Conservation (phyloP, 2,888 invertebrate genomes). For the Nysson spinosus region DNA sequence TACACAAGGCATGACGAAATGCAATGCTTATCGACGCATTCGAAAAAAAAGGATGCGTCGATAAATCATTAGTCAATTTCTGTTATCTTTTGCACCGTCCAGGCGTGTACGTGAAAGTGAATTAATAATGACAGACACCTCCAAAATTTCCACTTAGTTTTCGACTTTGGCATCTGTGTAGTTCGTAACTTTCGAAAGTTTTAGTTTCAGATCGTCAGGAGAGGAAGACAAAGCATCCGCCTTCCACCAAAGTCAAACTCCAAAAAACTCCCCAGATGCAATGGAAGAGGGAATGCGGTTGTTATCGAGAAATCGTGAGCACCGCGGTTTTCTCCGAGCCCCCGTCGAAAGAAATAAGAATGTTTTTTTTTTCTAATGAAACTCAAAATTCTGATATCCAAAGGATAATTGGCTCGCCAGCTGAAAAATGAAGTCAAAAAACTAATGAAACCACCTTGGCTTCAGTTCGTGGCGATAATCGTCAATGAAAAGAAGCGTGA, state of each 20-base stretch:
- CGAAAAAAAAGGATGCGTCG: background rate
- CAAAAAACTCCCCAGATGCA: constrained; percentile 39
- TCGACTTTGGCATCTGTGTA: constrained; percentile 69
- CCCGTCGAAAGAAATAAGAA: constrained; percentile 36
- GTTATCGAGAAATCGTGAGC: constrained; percentile 33
- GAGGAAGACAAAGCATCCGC: constrained; percentile 49
- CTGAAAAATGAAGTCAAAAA: constrained; percentile 59
- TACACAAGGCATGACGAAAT: constrained; percentile 14
- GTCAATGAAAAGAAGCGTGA: constrained; percentile 35
- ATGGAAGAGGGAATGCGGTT: constrained; percentile 25
- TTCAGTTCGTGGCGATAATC: constrained; percentile 14
- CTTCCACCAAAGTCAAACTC: constrained; percentile 45
- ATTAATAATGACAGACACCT: constrained; percentile 65
- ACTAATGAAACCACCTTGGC: constrained; percentile 34
- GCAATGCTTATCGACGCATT: constrained; percentile 9
- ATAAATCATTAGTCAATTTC: constrained; percentile 2
- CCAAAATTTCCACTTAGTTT: constrained; percentile 71
- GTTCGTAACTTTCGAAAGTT: constrained; percentile 41
- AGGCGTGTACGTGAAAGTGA: constrained; percentile 18
- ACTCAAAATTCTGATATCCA: constrained; percentile 42
- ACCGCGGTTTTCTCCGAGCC: no score
- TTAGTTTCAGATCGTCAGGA: constrained; percentile 38
- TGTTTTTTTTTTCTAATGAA: constrained; percentile 28
- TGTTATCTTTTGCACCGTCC: constrained; percentile 9
- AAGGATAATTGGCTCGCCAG: constrained; percentile 46